A percentile compares a stretch with the other conserved stretches of the same genome.
Evolutionary conservation across 2,797 vertebrate genomes (phyloP).

Genomic region (Avahi laniger): DNA sequence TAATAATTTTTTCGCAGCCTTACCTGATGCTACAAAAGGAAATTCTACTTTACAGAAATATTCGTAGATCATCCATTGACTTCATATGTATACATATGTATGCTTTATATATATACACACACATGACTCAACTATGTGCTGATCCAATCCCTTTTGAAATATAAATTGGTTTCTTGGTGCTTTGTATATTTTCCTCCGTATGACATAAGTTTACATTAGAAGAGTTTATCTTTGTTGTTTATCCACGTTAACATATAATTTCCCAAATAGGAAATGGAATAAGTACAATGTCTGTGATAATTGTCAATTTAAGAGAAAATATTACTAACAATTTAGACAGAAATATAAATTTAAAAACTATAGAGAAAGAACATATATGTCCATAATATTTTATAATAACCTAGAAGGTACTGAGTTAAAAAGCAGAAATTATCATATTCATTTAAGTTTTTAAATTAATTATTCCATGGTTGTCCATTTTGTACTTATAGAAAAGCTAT

Average conservation of each 20-base stretch:
- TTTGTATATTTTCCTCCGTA: not conserved
- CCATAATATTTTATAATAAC: conserved; percentile 18
- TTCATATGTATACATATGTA: not conserved
- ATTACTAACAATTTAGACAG: not conserved
- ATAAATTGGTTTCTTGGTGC: conserved; percentile 32
- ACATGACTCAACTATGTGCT: not conserved
- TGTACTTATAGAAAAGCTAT: conserved; percentile 2
- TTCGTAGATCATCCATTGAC: conserved; percentile 45
- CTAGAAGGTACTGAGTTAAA: not conserved
- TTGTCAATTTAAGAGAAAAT: not conserved
- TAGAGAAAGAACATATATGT: not conserved
- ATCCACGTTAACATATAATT: not conserved
- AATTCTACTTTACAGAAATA: conserved; percentile 61
- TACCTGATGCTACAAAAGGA: conserved; percentile 39
- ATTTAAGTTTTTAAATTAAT: conserved; percentile 5
- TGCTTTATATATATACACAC: not conserved
- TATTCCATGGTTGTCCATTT: not conserved
- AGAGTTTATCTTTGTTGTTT: conserved; percentile 21
- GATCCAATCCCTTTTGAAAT: conserved; percentile 9
- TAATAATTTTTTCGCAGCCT: conserved; percentile 62
- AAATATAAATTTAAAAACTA: not conserved
- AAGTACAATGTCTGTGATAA: not conserved
- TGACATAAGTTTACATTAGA: conserved; percentile 54
- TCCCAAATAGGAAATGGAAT: conserved; percentile 1
- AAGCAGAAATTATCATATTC: not conserved